phyloP scores from a whole-genome alignment of 2,797 vertebrate species.

The Picus viridis region DNA sequence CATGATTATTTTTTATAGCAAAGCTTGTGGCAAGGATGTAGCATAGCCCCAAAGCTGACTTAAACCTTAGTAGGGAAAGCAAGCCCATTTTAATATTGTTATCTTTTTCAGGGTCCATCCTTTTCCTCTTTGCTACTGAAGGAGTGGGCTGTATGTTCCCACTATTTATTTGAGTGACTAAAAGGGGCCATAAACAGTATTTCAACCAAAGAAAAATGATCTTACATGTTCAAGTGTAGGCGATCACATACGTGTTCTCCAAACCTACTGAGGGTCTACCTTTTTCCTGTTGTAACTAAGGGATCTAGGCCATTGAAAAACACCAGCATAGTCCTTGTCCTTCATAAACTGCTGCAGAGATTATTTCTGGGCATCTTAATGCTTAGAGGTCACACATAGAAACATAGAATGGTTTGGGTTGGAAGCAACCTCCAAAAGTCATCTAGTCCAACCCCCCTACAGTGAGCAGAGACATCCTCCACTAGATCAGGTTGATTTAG shows the following conservation, averaged over 20 bases:
- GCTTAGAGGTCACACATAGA: not conserved
- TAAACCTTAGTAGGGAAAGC: not conserved
- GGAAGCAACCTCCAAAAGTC: no score
- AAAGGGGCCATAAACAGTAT: not conserved
- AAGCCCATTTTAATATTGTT: not conserved
- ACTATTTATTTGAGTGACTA: not conserved
- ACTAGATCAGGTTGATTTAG: not conserved
- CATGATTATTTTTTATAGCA: not conserved
- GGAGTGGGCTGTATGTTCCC: not conserved
- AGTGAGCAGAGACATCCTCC: no score
- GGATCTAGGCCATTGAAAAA: not conserved
- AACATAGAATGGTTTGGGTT: no score
- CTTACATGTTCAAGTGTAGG: not conserved
- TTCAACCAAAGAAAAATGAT: not conserved
- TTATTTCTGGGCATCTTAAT: not conserved
- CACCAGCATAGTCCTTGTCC: not conserved
- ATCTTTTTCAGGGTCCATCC: not conserved
- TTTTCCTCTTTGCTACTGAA: not conserved
- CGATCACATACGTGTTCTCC: not conserved
- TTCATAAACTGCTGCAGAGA: not conserved
- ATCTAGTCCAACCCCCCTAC: no score
- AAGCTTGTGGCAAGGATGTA: not conserved
- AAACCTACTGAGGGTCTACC: not conserved
- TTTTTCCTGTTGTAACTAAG: not conserved
- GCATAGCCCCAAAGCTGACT: not conserved